Evolutionary conservation across 2,888 invertebrate genomes (phyloP), one percentile per base, ranked within the genome.

Genomic region (Callyntrura guangdongensis): DNA sequence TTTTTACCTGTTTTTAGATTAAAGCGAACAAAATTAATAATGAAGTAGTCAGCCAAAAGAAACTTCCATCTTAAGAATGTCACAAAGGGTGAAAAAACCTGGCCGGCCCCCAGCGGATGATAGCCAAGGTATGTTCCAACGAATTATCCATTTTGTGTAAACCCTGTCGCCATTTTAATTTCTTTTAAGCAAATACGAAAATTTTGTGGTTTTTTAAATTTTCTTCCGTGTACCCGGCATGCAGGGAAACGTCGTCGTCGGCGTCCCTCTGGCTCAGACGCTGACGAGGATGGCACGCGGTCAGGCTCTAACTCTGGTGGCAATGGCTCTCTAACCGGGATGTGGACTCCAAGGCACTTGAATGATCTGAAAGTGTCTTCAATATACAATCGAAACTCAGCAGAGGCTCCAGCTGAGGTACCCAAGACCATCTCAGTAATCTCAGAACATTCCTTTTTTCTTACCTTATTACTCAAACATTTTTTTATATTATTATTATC

Each of bases 331-430:
- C 91, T 93, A 79, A 86, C 92, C 53, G 93, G 94, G 49, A 93
- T 94, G 93, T 98, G 98, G 98, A 97, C 97, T 95, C 97, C 97
- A 94, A 96, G 98, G 94, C 97, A 97, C 94, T 96, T 97, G 94
- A 97, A 97, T 95, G 98, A 98, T 96, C 97, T 98, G 95, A 98
- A 98, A 96, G 97, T 97, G 96, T 97, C 97, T 94, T 97, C 97
- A 95, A 98, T 98, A 95, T 98, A 98, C 95, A 98, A 98, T 95
- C 96, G 95, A 93, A 95, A 95, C 89, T 95, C 95, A 79, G 95
- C 95, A 96, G 97, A 97, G 95, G 97, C 97, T 95, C 97, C 98
- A 85, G 98, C 98, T 94, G 98, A 98, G 96, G 95, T 95, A 94
- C 93, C 90, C 84, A 89, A 89, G 84, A 85, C 79, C 85, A 82